Conservation (phyloP, 1,140 invertebrate species). For the Uloborus diversus region DNA sequence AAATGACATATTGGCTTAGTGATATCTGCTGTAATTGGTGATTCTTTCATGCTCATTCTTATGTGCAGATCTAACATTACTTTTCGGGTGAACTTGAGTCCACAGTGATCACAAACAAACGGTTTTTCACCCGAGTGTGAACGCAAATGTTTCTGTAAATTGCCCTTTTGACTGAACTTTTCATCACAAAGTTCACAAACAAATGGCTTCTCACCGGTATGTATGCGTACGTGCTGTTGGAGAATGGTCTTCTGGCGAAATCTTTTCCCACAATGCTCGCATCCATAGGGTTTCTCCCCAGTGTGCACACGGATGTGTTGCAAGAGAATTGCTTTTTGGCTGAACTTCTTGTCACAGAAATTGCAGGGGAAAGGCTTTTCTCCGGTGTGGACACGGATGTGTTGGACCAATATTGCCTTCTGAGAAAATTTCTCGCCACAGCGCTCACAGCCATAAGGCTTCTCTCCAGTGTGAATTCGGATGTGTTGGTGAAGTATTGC, state of each 20-base stretch:
- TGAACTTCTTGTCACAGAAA: conserved; percentile 59
- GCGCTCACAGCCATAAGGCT: conserved; percentile 91
- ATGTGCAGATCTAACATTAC: conserved; percentile 77
- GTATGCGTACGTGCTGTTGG: conserved; percentile 94
- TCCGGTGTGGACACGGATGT: conserved; percentile 75
- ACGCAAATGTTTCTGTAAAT: conserved; percentile 90
- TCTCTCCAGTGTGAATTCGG: conserved; percentile 72
- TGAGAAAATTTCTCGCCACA: conserved; percentile 84
- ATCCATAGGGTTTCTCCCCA: conserved; percentile 72
- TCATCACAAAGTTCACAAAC: conserved; percentile 88
- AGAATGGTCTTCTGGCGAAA: conserved; percentile 81
- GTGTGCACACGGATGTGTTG: conserved; percentile 85
- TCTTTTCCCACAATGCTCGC: conserved; percentile 71
- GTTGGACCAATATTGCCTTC: conserved; percentile 70
- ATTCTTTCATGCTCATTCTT: conserved; percentile 52
- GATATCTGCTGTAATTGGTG: not conserved
- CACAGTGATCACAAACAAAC: conserved; percentile 71
- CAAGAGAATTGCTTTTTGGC: conserved; percentile 60
- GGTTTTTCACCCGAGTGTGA: conserved; percentile 73
- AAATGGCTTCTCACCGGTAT: conserved; percentile 93
- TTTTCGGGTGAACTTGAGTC: conserved; percentile 72
- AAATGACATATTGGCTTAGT: conserved; percentile 36
- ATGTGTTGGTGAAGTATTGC: conserved; percentile 67
- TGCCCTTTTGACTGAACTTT: conserved; percentile 96
- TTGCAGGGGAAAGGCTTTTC: conserved; percentile 63